Base-by-base conservation (phyloP, 1,140 invertebrate species). In the Stegodyphus mimosarum region DNA sequence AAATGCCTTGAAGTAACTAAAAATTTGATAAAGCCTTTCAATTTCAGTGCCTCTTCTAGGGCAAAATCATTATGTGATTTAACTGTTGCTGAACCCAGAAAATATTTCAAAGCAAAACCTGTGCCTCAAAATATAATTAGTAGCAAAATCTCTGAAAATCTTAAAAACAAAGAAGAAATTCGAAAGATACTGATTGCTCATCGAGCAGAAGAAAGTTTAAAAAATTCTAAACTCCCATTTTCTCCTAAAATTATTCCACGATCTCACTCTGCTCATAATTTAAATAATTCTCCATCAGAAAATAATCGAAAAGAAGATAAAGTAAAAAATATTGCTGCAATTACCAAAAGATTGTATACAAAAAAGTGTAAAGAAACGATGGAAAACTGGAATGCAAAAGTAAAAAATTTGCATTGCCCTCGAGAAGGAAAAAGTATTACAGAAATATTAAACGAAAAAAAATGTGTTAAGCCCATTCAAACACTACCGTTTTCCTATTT, bases 21-120 rank as follows among this genome's bases (percentile, higher is more conserved):
- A n/a, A 48, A 55, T 9, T 51, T 50, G 33, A 15, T 48, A 10
- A 78, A 86, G 52, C 76, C 84, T 13, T 86, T 86, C 18, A 79
- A 79, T 6, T 52, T 73, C 17, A 53, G 6, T 9, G 55, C 67
- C 52, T 33, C 13, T n/a, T 33, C 7, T 64, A 18, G 15, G 13
- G 9, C 66, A 33, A 71, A 72, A 55, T 77, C 73, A 13, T 17
- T 60, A 11, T 78, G 69, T 48, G 60, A 50, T 67, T 67, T 15
- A 6, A 49, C 50, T 7, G 15, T 51, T 74, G 6, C 49, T 33
- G 18, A 6, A 3, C 5, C 11, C 18, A 66, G 52, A 48, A 48
- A 17, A 63, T 4, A 17, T 49, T 80, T 86, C 63, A 86, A 86
- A 67, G 85, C 85, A 6, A 86, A 67, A 50, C 85, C 85, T 18